Evolutionary conservation across 2,888 invertebrate genomes (phyloP), one percentile per base, ranked within the genome.

Genomic region (Phlogophora meticulosa): DNA sequence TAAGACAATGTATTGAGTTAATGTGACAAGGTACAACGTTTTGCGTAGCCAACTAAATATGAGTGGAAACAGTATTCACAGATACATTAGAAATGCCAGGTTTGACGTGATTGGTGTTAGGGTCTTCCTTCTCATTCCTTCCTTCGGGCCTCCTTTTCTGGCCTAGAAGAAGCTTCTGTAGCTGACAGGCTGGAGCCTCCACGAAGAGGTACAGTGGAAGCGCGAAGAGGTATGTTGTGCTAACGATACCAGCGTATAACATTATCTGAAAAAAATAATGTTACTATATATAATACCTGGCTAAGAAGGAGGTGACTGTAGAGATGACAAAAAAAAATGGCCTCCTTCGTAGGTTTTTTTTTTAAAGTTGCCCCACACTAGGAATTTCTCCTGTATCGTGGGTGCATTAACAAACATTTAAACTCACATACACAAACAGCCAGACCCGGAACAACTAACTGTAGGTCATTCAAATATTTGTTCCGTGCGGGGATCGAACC

Each of bases 61-160:
- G 95, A 20, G 95, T 95, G 9, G 95, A 94, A 1, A 94, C 94
- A 40, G 95, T 95, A 0, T 93, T 93, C 0, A 95, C 94, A 7
- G 95, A 95, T 0, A 92, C 83, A 0, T 87, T 91, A 1, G 95
- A 94, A 5, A 93, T 89, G 0, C 94, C 94, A 13, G 93, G 94
- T 11, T 92, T 94, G 0, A 95, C 92, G 3, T 91, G 90, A 48
- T 90, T 91, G 0, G 82, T 88, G 38, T 91, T 91, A 0, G 75
- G 60, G n/a, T 92, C 90, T 78, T 93, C 91, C 58, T 72, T 84
- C 4, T 89, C 90, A 32, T 85, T 87, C 0, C 51, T 51, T 17
- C 22, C 70, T 45, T 74, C 57, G 10, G 89, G 85, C 62, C 82
- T 88, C 76, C 90, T 90, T 62, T 92, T 94, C 0, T 92, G 92